Evolutionary conservation across 2,888 invertebrate genomes (phyloP).

Genomic region (Melanchra persicariae): DNA sequence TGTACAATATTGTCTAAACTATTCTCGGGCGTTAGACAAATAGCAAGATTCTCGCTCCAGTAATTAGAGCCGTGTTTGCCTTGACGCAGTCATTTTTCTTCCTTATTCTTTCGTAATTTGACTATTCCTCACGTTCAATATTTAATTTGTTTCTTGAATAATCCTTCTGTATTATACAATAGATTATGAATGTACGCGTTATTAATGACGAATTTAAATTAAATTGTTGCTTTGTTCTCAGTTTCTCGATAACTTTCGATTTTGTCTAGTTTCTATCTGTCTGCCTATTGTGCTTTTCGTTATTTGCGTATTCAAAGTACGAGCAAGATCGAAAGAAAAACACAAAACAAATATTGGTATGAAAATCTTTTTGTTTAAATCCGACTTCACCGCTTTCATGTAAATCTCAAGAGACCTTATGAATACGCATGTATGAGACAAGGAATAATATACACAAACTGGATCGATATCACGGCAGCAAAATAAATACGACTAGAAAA

Average conservation of each 20-base stretch:
- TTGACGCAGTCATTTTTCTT: constrained; percentile 70
- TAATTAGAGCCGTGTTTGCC: constrained; percentile 72
- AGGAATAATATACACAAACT: not conserved
- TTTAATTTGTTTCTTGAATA: constrained; percentile 4
- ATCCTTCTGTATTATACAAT: not conserved
- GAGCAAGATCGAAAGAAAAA: not conserved
- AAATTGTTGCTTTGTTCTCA: not conserved
- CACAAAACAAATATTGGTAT: not conserved
- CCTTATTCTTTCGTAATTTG: constrained; percentile 55
- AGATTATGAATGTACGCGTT: not conserved
- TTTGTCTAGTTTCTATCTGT: not conserved
- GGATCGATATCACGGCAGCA: constrained; percentile 11
- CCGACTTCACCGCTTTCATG: constrained; percentile 16
- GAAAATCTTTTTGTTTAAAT: constrained; percentile 12
- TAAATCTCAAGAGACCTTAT: constrained; percentile 15
- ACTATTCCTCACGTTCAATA: constrained; percentile 17
- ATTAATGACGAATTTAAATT: not conserved
- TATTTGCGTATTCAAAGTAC: not conserved
- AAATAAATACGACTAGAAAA: constrained; percentile 2
- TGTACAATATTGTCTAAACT: constrained; percentile 63
- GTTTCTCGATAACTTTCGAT: not conserved
- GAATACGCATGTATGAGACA: constrained; percentile 3
- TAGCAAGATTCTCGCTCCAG: constrained; percentile 63
- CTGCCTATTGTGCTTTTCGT: not conserved
- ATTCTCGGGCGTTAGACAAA: constrained; percentile 67